Percentiles rank a stretch among this genome's conserved stretches.
phyloP scores from a whole-genome alignment of 2,113 vertebrate genomes.

The Himantopus leucocephalus region DNA sequence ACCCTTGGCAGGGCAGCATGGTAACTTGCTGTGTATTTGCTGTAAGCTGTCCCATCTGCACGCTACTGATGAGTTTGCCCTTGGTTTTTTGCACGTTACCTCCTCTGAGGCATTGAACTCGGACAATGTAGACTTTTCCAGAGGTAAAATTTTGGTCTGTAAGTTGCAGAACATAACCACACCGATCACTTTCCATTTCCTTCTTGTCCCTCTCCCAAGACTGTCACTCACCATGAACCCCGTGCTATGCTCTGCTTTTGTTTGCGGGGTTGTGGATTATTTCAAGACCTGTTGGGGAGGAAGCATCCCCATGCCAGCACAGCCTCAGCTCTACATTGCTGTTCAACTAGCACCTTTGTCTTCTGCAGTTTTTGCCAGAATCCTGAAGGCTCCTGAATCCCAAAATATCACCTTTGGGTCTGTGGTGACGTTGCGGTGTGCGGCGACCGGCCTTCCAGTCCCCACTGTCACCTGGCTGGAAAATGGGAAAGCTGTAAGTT shows the following conservation, averaged over 20 bases:
- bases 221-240: not conserved
- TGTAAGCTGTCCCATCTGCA: not conserved
- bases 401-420: slow-evolving; percentile 89
- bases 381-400: slow-evolving; percentile 89
- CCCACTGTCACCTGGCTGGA: slow-evolving; percentile 94
- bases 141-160: not conserved
- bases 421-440: slow-evolving; percentile 86
- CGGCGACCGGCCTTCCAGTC: slow-evolving; percentile 88
- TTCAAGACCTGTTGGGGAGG: not conserved
- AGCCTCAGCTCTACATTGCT: not conserved
- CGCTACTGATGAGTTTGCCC: not conserved
- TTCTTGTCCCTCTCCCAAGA: fast-evolving
- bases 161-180: not conserved
- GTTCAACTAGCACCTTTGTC: not conserved
- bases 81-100: not conserved
- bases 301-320: not conserved
- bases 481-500: slow-evolving; percentile 93
- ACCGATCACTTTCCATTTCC: not conserved
- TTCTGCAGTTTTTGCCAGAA: slow-evolving; percentile 89
- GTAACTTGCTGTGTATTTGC: not conserved
- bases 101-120: not conserved
- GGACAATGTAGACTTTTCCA: not conserved
- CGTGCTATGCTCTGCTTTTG: not conserved
- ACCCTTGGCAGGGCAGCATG: not conserved
- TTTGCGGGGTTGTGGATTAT: not conserved